Conservation (phyloP, 2,797 vertebrate species). For the Phataginus tricuspis region DNA sequence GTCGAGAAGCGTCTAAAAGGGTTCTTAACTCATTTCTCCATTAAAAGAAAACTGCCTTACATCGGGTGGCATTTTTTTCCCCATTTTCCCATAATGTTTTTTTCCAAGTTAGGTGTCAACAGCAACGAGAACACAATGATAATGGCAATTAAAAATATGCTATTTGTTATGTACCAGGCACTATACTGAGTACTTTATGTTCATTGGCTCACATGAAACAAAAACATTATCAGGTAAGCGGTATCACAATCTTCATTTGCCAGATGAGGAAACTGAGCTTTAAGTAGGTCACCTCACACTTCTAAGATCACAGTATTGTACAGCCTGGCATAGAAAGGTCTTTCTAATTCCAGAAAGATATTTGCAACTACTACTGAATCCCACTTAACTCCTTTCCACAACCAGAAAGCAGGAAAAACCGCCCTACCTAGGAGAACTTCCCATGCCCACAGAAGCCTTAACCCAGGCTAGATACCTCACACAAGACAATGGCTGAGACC, state of each 20-base stretch:
- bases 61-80: background rate
- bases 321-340: background rate
- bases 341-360: background rate
- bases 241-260: background rate
- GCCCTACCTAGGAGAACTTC: background rate
- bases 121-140: background rate
- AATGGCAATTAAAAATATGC: background rate
- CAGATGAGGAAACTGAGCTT: background rate
- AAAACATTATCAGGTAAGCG: background rate
- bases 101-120: background rate
- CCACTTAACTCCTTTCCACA: background rate
- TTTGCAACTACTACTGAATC: background rate
- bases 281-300: background rate
- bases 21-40: background rate
- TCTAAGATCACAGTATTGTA: background rate
- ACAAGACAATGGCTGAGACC: background rate
- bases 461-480: background rate
- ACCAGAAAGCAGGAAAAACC: background rate
- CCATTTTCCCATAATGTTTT: background rate
- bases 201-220: background rate
- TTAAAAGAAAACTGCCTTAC: background rate
- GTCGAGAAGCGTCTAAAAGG: background rate
- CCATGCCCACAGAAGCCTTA: background rate
- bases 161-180: background rate
- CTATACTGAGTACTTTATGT: background rate